Percentiles rank a stretch among this genome's conserved stretches.
These are phyloP conservation scores for Zosterops lateralis DNA, from an alignment of 2,113 vertebrate genomes.

Conservation along the genomic window DNA sequence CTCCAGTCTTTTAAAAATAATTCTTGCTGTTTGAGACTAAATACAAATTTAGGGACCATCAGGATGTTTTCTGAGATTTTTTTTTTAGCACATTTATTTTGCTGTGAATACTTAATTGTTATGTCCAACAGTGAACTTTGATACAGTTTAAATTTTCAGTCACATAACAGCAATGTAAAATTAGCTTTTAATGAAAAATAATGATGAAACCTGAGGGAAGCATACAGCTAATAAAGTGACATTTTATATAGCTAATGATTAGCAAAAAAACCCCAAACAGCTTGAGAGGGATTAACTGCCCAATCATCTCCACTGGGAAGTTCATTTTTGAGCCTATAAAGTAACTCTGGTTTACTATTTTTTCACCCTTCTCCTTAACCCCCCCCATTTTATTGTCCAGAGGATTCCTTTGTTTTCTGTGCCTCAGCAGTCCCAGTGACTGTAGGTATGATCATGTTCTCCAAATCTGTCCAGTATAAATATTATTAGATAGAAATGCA, in stretches of 20 bases:
- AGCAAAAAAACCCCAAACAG: fast-evolving
- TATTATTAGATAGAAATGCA: neutral
- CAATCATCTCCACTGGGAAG: neutral
- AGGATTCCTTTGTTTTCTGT: neutral
- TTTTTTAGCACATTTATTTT: neutral
- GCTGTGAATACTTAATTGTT: neutral
- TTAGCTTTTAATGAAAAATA: neutral
- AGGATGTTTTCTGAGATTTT: neutral
- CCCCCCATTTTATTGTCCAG: neutral
- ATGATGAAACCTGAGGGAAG: neutral
- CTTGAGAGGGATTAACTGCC: neutral
- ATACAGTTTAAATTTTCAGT: neutral
- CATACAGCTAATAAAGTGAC: neutral
- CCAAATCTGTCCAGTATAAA: neutral
- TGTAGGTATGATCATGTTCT: neutral
- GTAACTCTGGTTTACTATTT: neutral
- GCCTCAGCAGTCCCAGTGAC: neutral
- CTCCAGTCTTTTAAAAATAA: neutral
- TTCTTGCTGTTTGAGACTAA: neutral
- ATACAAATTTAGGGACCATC: neutral
- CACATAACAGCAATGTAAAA: neutral
- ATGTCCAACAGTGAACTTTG: neutral
- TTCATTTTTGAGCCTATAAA: neutral
- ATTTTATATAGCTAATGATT: neutral
- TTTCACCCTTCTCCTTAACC: neutral